Percentiles rank a stretch among this genome's conserved stretches.
Conservation (phyloP, 1,140 invertebrate genomes). For the Polypedilum vanderplanki region DNA sequence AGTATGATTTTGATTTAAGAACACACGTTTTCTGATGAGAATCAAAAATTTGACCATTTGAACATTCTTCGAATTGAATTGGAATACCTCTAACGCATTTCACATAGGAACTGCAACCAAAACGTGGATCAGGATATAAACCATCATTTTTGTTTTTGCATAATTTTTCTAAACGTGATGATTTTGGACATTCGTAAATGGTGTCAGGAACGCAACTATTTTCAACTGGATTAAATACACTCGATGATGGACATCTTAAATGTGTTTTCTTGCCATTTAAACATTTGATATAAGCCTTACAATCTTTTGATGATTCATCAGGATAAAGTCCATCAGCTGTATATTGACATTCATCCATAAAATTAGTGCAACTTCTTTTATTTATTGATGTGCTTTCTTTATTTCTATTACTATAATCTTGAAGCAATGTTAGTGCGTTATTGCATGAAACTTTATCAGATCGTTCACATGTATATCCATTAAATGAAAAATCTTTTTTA, state of each 20-base stretch:
- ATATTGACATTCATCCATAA: slow-evolving; percentile 33
- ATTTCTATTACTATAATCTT: neutral
- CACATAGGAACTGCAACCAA: slow-evolving; percentile 30
- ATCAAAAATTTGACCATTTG: slow-evolving; percentile 31
- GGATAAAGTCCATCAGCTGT: slow-evolving; percentile 32
- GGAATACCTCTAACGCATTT: slow-evolving; percentile 29
- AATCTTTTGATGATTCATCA: slow-evolving; percentile 34
- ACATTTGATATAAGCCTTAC: slow-evolving; percentile 39
- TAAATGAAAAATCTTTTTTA: slow-evolving; percentile 32
- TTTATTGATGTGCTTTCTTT: neutral
- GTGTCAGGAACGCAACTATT: slow-evolving; percentile 37
- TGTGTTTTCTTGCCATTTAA: slow-evolving; percentile 32
- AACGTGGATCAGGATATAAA: slow-evolving; percentile 31
- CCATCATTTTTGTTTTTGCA: slow-evolving; percentile 34
- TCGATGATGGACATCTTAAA: slow-evolving; percentile 36
- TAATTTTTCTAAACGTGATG: slow-evolving; percentile 39
- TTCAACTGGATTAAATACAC: slow-evolving; percentile 40
- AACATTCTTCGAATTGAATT: slow-evolving; percentile 30
- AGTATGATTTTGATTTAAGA: slow-evolving; percentile 14
- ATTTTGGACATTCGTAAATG: slow-evolving; percentile 32
- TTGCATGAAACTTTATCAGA: slow-evolving; percentile 34
- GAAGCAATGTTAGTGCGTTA: slow-evolving; percentile 30
- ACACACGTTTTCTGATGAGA: slow-evolving; percentile 7
- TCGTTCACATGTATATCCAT: slow-evolving; percentile 34
- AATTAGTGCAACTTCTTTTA: slow-evolving; percentile 1